These are phyloP conservation scores for Apis cerana DNA, from an alignment of 1,140 invertebrate species.

Conservation along the genomic window DNA sequence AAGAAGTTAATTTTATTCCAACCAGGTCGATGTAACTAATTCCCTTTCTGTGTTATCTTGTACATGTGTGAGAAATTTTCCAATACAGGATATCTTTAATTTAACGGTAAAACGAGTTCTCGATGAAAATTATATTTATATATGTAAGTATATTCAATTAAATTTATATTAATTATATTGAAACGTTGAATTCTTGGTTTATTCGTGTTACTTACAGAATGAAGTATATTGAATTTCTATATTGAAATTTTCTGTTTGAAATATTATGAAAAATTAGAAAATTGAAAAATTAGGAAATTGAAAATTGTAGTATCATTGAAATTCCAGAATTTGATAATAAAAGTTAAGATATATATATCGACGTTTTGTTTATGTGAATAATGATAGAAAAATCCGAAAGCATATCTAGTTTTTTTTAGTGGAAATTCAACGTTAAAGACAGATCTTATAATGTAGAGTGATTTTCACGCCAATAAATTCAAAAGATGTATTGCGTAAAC, in stretches of 20 bases:
- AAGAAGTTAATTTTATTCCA: conserved; percentile 12
- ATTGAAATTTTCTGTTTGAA: not conserved
- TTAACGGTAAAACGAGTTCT: not conserved
- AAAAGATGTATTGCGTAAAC: no score
- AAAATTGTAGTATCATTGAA: not conserved
- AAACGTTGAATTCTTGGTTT: not conserved
- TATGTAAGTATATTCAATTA: not conserved
- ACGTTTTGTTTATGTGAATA: not conserved
- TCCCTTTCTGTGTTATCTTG: not conserved
- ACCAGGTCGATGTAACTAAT: not conserved
- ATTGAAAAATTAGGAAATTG: no score
- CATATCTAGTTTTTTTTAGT: not conserved
- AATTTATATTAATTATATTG: not conserved
- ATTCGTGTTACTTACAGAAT: not conserved
- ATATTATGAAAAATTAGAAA: not conserved
- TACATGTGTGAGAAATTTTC: not conserved
- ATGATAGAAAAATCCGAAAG: conserved; percentile 1
- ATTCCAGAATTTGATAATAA: not conserved
- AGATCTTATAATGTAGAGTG: not conserved
- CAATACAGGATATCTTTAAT: not conserved
- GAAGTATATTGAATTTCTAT: no score
- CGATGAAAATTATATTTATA: not conserved
- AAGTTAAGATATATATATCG: not conserved
- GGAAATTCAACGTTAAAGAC: not conserved
- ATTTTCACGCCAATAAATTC: no score